Conservation (phyloP, 2,797 vertebrate genomes). For the Sphenodon punctatus region DNA sequence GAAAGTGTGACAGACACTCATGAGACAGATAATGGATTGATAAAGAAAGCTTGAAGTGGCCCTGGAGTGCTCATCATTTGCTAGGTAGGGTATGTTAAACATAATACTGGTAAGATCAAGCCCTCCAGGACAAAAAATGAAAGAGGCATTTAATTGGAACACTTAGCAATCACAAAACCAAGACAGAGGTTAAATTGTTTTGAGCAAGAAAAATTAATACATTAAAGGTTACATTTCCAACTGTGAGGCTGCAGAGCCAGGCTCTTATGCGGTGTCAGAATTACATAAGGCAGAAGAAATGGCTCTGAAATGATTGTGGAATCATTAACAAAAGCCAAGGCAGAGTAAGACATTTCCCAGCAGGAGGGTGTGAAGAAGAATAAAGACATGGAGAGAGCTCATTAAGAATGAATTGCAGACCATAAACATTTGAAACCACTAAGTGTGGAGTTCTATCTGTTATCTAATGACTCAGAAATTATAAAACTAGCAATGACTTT, state of each 20-base stretch:
- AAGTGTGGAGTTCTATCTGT: constrained; percentile 87
- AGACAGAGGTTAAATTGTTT: constrained; percentile 89
- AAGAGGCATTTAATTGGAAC: constrained; percentile 84
- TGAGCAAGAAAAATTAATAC: constrained; percentile 88
- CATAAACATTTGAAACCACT: constrained; percentile 87
- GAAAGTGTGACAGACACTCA: constrained; percentile 69
- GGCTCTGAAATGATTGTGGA: constrained; percentile 84
- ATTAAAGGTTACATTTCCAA: constrained; percentile 88
- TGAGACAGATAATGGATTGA: constrained; percentile 73
- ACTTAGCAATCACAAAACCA: constrained; percentile 86
- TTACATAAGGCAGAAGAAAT: constrained; percentile 86
- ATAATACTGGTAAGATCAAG: constrained; percentile 72
- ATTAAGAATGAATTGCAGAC: constrained; percentile 90
- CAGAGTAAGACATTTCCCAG: constrained; percentile 86
- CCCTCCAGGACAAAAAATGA: constrained; percentile 80
- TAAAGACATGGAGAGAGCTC: constrained; percentile 86
- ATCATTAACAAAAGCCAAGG: constrained; percentile 86
- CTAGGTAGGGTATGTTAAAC: constrained; percentile 68
- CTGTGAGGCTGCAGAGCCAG: constrained; percentile 81
- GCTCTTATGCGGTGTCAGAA: constrained; percentile 81
- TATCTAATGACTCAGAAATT: constrained; percentile 89
- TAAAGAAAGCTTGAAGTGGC: constrained; percentile 58
- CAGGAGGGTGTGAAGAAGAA: constrained; percentile 83
- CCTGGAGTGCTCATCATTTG: constrained; percentile 50
- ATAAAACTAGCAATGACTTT: constrained; percentile 86